A percentile compares a stretch with the other conserved stretches of the same genome.
phyloP scores from a whole-genome alignment of 35 echinoderm and acorn worm genomes.

The Chiridota heheva region DNA sequence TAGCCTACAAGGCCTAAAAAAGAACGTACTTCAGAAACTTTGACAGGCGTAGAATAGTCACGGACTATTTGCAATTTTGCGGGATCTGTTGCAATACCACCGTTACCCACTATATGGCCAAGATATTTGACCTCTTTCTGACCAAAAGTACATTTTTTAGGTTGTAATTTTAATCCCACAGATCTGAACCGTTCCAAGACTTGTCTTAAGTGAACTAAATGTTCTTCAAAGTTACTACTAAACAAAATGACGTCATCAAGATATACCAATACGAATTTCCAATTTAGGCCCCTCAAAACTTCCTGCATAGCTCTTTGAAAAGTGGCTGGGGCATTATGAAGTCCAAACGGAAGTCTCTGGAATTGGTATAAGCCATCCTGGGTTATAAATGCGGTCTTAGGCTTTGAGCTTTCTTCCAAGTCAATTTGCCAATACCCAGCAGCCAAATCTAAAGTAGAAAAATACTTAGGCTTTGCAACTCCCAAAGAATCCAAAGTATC shows the following conservation, averaged over 20 bases:
- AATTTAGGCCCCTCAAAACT: conserved; percentile 37
- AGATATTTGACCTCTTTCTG: conserved; percentile 36
- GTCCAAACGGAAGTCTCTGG: conserved; percentile 17
- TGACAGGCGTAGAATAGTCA: conserved; percentile 27
- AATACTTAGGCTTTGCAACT: conserved; percentile 2
- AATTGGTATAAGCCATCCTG: conserved; percentile 40
- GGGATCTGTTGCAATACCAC: conserved; percentile 40
- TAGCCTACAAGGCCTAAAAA: conserved; percentile 29
- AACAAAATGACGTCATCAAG: conserved; percentile 45
- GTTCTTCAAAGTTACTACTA: conserved; percentile 17
- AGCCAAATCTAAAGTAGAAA: conserved; percentile 31
- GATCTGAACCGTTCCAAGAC: conserved; percentile 22
- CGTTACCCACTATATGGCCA: conserved; percentile 39
- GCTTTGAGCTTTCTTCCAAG: neutral
- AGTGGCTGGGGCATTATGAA: conserved; percentile 20
- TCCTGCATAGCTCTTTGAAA: conserved; percentile 45
- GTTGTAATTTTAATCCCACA: conserved; percentile 30
- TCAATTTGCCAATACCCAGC: conserved; percentile 43
- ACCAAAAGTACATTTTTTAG: conserved; percentile 39
- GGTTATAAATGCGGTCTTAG: conserved; percentile 26
- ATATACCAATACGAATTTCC: conserved; percentile 37
- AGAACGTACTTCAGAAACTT: neutral
- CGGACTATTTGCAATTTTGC: conserved; percentile 20
- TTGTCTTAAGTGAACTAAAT: conserved; percentile 22
- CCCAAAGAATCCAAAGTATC: conserved; percentile 47